Conservation (phyloP, 2,797 vertebrate genomes). For the Tragopan temminckii region DNA sequence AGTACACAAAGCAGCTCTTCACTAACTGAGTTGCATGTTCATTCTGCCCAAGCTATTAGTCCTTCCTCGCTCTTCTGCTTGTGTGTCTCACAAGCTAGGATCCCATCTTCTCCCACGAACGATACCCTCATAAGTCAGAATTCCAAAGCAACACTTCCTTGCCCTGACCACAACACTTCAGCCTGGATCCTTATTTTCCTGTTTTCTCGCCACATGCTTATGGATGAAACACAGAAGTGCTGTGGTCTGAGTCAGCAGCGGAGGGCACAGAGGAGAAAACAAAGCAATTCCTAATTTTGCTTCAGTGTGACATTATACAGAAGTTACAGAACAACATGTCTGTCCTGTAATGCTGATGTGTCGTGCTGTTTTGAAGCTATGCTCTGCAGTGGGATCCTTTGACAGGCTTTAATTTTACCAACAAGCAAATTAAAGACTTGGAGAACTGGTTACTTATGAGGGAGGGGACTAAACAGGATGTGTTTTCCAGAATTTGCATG, state of each 20-base stretch:
- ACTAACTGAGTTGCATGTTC: neutral
- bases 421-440: constrained; percentile 18
- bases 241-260: neutral
- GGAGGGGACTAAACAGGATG: neutral
- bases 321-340: neutral
- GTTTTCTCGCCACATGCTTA: neutral
- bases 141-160: neutral
- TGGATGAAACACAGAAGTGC: neutral
- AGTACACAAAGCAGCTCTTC: neutral
- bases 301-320: neutral
- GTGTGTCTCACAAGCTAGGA: neutral
- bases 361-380: neutral
- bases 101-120: neutral
- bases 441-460: neutral
- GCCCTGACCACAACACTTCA: neutral
- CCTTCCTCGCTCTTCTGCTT: neutral
- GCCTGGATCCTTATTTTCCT: neutral
- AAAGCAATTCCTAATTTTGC: neutral
- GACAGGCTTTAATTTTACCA: neutral
- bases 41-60: neutral
- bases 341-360: neutral
- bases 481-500: neutral
- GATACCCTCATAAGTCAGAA: neutral
- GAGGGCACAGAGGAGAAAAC: neutral
- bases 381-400: neutral